phyloP scores from a whole-genome alignment of 2,888 invertebrate species.

The Asteroscopus sphinx region DNA sequence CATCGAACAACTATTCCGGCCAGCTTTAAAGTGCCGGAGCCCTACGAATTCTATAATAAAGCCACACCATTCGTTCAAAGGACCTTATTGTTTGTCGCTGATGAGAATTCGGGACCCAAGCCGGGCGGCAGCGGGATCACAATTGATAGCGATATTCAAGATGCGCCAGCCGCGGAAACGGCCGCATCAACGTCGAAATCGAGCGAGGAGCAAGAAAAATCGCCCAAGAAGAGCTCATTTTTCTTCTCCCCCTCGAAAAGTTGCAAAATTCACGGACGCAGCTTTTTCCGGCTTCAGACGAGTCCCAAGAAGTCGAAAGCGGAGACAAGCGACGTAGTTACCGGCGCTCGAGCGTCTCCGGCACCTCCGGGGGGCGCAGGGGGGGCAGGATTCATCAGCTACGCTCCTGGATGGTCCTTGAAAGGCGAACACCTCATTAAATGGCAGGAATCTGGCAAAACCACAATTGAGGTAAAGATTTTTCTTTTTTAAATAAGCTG shows the following conservation, averaged over 20 bases:
- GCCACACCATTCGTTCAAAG: slow-evolving; percentile 88
- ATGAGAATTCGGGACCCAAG: slow-evolving; percentile 84
- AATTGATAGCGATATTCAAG: slow-evolving; percentile 66
- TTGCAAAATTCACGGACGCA: slow-evolving; percentile 86
- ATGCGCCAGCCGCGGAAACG: slow-evolving; percentile 66
- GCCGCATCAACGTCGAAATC: slow-evolving; percentile 76
- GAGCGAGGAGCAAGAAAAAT: slow-evolving; percentile 84
- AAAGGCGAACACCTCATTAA: slow-evolving; percentile 91
- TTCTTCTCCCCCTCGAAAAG: slow-evolving; percentile 88
- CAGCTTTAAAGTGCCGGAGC: slow-evolving; percentile 85
- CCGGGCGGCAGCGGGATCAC: slow-evolving; percentile 63
- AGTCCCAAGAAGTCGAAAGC: slow-evolving; percentile 87
- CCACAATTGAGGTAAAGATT: slow-evolving; percentile 88
- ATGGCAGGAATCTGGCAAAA: slow-evolving; percentile 91
- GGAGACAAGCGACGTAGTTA: slow-evolving; percentile 70
- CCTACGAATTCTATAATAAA: slow-evolving; percentile 86
- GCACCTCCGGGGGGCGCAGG: slow-evolving; percentile 67
- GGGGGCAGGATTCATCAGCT: slow-evolving; percentile 87
- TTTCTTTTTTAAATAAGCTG: not conserved
- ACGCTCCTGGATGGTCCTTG: slow-evolving; percentile 91
- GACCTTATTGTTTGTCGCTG: slow-evolving; percentile 84
- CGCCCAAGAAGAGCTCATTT: slow-evolving; percentile 87
- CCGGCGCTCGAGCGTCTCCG: slow-evolving; percentile 59
- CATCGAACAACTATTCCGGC: slow-evolving; percentile 85
- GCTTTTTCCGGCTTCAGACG: slow-evolving; percentile 88